Evolutionary conservation across 2,888 invertebrate genomes (phyloP).

Genomic region (Cosmia pyralina): DNA sequence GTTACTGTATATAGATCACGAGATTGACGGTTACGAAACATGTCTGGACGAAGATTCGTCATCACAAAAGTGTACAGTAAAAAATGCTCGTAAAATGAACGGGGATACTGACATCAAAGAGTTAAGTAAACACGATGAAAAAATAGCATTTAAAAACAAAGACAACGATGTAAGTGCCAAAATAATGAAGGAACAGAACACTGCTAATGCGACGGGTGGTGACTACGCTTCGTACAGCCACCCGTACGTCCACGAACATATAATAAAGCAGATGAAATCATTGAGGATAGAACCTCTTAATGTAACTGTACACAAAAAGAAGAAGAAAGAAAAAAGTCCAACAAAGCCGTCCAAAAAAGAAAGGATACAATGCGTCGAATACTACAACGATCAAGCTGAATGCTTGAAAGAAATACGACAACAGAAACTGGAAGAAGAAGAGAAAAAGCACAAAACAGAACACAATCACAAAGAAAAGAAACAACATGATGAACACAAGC

Average conservation of each 20-base stretch:
- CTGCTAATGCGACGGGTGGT: constrained; percentile 68
- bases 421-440: constrained; percentile 83
- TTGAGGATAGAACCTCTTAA: constrained; percentile 86
- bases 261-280: constrained; percentile 88
- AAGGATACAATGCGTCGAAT: constrained; percentile 87
- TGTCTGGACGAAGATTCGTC: constrained; percentile 91
- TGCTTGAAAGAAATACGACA: constrained; percentile 89
- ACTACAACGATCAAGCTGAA: constrained; percentile 92
- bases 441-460: constrained; percentile 79
- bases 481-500: constrained; percentile 80
- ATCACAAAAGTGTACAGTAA: constrained; percentile 77
- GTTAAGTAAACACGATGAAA: constrained; percentile 81
- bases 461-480: constrained; percentile 77
- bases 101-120: constrained; percentile 84
- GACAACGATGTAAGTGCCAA: constrained; percentile 83
- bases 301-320: constrained; percentile 80
- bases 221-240: constrained; percentile 79
- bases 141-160: constrained; percentile 81
- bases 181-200: constrained; percentile 71
- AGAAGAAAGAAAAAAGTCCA: constrained; percentile 79
- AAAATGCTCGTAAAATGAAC: constrained; percentile 84
- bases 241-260: constrained; percentile 87
- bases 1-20: constrained; percentile 87
- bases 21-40: constrained; percentile 91
- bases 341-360: constrained; percentile 84